Evolutionary conservation across 2,888 invertebrate species (phyloP).

Genomic region (Conchocele bisecta): DNA sequence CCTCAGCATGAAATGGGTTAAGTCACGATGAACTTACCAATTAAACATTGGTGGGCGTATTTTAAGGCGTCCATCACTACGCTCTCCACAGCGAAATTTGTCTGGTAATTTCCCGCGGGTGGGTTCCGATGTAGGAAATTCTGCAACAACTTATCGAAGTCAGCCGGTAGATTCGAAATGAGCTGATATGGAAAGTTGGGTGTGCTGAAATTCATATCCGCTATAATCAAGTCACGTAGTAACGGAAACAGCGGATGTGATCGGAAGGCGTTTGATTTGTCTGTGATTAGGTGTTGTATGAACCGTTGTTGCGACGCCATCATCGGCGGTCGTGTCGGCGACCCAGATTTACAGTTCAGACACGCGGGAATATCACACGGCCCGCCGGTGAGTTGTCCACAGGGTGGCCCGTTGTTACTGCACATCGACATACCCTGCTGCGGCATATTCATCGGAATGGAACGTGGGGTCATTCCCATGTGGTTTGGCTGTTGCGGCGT

Average conservation of each 20-base stretch:
- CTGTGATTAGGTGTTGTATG: slow-evolving; percentile 80
- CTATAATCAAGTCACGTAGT: slow-evolving; percentile 81
- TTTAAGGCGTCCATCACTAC: slow-evolving; percentile 81
- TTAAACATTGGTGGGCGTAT: slow-evolving; percentile 81
- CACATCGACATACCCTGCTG: slow-evolving; percentile 57
- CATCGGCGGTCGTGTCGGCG: slow-evolving; percentile 71
- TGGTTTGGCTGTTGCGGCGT: slow-evolving; percentile 60
- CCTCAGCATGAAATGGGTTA: no score
- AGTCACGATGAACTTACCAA: slow-evolving; percentile 74
- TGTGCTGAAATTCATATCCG: slow-evolving; percentile 81
- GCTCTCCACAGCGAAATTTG: slow-evolving; percentile 79
- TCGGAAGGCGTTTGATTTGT: slow-evolving; percentile 80
- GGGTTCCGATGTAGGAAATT: slow-evolving; percentile 81
- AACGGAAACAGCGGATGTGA: slow-evolving; percentile 82
- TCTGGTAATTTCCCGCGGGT: slow-evolving; percentile 76
- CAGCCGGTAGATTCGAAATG: slow-evolving; percentile 80
- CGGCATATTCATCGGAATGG: slow-evolving; percentile 58
- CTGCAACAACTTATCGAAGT: slow-evolving; percentile 80
- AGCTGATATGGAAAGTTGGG: slow-evolving; percentile 81
- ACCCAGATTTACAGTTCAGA: slow-evolving; percentile 71
- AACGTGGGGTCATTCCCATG: slow-evolving; percentile 56
- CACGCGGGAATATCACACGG: slow-evolving; percentile 71
- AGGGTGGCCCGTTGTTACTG: slow-evolving; percentile 51
- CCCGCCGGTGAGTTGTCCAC: slow-evolving; percentile 51
- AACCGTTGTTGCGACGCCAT: slow-evolving; percentile 79